Evolutionary conservation across 2,888 invertebrate species (phyloP), one percentile per base, ranked within the genome.

Genomic region (Phyllotreta cruciferae): DNA sequence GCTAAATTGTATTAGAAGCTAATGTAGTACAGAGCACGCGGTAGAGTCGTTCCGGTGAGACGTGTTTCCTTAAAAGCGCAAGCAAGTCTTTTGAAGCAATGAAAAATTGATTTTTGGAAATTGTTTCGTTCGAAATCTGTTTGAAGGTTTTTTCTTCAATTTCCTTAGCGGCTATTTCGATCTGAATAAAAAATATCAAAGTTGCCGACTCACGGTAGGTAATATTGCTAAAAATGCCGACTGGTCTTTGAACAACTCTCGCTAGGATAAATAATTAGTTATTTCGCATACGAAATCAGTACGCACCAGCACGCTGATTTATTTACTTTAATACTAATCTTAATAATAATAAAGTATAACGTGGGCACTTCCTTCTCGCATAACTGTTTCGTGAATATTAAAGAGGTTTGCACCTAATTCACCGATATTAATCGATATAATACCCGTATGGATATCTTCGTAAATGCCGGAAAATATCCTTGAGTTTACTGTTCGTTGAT

Each of bases 301-400:
- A 37, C 34, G 9, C 44, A 55, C 55, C 34, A n/a, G n/a, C n/a
- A 44, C 44, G 42, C 44, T 41, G 9, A 45, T 37, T 56, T 36
- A 56, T 45, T 13, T 36, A 44, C 45, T 9, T 24, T 47, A 47
- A 24, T 13, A 37, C 36, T 10, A 56, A 56, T 56, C 10, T 36
- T 45, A 56, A 56, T 47, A 35, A 56, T 55, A 44, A 47, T 38
- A 47, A 56, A 47, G 36, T n/a, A 24, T 56, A 56, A 34, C 47
- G 47, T 47, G n/a, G 38, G 47, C 45, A 56, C 47, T 56, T 56
- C 47, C 47, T 56, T 24, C n/a, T 56, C 24, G 9, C 37, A 56
- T 56, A 56, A 56, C 56, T 56, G 56, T 49, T 34, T 47, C 14
- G 11, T 56, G 47, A 47, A 56, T 47, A 44, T 47, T 47, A 47